These are phyloP conservation scores for Pituophis catenifer DNA, from an alignment of 2,113 vertebrate genomes.

Conservation along the genomic window DNA sequence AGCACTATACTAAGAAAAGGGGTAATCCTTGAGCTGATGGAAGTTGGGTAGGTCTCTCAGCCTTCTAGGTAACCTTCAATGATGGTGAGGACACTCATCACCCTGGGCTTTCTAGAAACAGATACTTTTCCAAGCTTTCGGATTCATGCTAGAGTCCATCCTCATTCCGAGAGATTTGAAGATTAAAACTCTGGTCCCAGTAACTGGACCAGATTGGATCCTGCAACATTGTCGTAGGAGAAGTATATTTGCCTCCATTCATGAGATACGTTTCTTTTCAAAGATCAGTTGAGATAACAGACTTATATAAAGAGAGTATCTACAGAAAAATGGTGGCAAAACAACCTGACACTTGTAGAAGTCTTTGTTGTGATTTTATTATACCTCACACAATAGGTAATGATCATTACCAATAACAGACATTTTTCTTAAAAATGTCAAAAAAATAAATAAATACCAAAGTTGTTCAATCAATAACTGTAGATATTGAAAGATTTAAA, in stretches of 20 bases:
- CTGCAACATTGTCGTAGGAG: too few relatives aligned
- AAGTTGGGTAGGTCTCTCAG: too few relatives aligned
- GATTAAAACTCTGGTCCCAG: too few relatives aligned
- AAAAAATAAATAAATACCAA: neutral
- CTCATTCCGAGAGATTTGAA: too few relatives aligned
- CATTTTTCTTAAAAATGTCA: neutral
- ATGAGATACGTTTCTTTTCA: neutral
- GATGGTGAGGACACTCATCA: neutral
- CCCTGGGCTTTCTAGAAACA: too few relatives aligned
- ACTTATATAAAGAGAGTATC: neutral
- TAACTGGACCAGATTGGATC: too few relatives aligned
- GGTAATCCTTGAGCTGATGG: neutral
- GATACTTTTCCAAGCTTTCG: too few relatives aligned
- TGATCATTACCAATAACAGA: neutral
- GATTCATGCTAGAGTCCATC: too few relatives aligned
- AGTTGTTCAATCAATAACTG: neutral
- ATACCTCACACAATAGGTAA: neutral
- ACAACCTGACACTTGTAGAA: neutral
- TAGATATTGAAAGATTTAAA: slow-evolving; percentile 23
- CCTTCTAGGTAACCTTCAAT: neutral
- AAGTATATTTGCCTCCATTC: too few relatives aligned
- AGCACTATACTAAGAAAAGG: neutral
- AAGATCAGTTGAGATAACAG: too few relatives aligned
- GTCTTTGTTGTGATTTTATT: neutral
- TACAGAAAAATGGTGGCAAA: neutral